Conservation (phyloP, 2,888 invertebrate species). For the Tipula vernalis region DNA sequence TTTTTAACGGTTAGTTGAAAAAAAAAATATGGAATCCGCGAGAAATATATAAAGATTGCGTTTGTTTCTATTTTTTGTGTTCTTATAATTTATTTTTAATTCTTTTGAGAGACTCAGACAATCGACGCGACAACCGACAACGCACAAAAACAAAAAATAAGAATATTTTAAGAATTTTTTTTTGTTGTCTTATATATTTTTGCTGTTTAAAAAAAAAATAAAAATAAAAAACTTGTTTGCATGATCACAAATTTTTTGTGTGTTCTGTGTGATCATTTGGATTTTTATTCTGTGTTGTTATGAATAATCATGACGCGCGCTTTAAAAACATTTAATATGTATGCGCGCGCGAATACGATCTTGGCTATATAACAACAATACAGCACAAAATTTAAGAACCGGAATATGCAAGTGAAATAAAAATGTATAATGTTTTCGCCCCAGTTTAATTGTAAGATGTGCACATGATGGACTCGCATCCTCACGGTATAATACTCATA, state of each 20-base stretch:
- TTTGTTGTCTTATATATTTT: not conserved
- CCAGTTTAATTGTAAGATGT: not conserved
- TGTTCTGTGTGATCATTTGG: not conserved
- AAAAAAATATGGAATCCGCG: not conserved
- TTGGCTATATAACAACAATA: not conserved
- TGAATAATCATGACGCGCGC: not conserved
- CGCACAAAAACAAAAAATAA: not conserved
- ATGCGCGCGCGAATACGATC: not conserved
- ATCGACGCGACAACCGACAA: constrained; percentile 9
- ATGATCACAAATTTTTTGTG: not conserved
- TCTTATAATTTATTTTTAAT: not conserved
- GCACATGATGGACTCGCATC: not conserved
- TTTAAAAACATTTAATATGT: not conserved
- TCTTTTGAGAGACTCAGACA: not conserved
- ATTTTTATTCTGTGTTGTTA: not conserved
- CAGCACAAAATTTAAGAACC: not conserved
- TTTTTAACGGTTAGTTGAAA: not conserved
- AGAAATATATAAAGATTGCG: not conserved
- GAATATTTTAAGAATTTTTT: constrained; percentile 1
- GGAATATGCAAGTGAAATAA: not conserved
- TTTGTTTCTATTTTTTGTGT: not conserved
- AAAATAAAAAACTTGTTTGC: not conserved
- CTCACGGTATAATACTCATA: not conserved
- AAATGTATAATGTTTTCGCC: not conserved
- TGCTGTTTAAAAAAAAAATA: not conserved